These are phyloP conservation scores for Mustela lutreola DNA, from an alignment of 2,113 vertebrate species.

Conservation along the genomic window DNA sequence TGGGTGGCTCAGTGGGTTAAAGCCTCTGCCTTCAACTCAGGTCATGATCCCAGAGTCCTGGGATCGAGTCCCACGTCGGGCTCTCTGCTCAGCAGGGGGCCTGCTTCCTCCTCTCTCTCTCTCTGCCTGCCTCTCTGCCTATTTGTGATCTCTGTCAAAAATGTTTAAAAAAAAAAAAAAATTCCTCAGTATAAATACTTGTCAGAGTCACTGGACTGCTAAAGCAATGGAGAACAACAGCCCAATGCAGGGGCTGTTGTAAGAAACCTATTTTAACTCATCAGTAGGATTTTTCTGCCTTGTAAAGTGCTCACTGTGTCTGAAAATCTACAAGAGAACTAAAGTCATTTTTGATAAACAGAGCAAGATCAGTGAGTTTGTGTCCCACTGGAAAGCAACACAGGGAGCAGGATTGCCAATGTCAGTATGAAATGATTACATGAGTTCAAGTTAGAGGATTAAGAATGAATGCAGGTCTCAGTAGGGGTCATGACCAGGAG, in stretches of 20 bases:
- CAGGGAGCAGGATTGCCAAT: not conserved
- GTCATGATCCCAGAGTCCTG: too few relatives aligned
- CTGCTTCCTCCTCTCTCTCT: too few relatives aligned
- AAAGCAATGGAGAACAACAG: not conserved
- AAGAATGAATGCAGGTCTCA: not conserved
- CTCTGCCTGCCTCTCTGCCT: too few relatives aligned
- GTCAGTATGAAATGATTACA: not conserved
- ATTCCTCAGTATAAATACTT: conserved; percentile 22
- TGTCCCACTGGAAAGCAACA: not conserved
- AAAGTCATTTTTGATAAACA: not conserved
- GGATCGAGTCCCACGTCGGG: too few relatives aligned
- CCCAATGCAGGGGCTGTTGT: not conserved
- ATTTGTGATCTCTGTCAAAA: too few relatives aligned
- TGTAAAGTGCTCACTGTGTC: not conserved
- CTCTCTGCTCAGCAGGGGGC: too few relatives aligned
- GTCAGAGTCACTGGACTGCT: not conserved
- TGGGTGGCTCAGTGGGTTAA: too few relatives aligned
- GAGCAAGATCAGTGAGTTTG: not conserved
- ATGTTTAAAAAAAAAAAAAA: not conserved
- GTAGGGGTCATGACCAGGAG: not conserved
- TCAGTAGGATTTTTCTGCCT: not conserved
- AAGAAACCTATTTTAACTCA: not conserved
- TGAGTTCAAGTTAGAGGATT: not conserved
- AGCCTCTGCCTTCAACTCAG: too few relatives aligned
- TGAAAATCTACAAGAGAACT: not conserved